Conservation (phyloP, 2,113 vertebrate genomes). For the Rutilus rutilus region DNA sequence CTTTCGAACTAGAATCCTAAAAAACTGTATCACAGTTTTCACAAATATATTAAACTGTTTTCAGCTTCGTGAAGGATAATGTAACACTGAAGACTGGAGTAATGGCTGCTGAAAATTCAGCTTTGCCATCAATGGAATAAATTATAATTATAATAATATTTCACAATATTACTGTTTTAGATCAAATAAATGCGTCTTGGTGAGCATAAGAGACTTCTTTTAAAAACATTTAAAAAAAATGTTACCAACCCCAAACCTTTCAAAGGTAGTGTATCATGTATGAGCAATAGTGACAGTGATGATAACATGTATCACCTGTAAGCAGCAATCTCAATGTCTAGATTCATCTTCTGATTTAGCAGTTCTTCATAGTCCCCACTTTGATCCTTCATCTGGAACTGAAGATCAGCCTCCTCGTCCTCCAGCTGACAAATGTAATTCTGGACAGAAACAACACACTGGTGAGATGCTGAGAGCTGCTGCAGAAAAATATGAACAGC, state of each 20-base stretch:
- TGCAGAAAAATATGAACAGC: neutral
- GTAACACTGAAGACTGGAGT: neutral
- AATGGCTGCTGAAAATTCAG: neutral
- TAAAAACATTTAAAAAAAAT: neutral
- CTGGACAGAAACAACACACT: conserved; percentile 42
- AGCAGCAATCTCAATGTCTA: conserved; percentile 76
- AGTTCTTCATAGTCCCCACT: conserved; percentile 70
- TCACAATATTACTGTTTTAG: neutral
- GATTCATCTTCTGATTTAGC: conserved; percentile 76
- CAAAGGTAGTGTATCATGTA: neutral
- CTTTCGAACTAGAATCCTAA: neutral
- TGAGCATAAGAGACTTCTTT: neutral
- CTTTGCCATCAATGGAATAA: neutral
- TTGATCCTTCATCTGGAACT: conserved; percentile 72
- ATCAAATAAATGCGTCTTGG: neutral
- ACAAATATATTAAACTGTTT: neutral
- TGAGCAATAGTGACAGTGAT: neutral
- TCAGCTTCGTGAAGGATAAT: neutral
- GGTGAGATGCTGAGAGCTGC: conserved; percentile 23
- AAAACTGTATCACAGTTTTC: neutral
- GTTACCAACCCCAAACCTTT: neutral
- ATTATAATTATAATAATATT: neutral
- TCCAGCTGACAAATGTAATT: conserved; percentile 59
- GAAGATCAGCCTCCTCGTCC: conserved; percentile 63
- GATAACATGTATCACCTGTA: conserved; percentile 70